A percentile compares a stretch with the other conserved stretches of the same genome.
These are phyloP conservation scores for Gallinago jamesoni DNA, from an alignment of 2,113 vertebrate species.

Conservation along the genomic window DNA sequence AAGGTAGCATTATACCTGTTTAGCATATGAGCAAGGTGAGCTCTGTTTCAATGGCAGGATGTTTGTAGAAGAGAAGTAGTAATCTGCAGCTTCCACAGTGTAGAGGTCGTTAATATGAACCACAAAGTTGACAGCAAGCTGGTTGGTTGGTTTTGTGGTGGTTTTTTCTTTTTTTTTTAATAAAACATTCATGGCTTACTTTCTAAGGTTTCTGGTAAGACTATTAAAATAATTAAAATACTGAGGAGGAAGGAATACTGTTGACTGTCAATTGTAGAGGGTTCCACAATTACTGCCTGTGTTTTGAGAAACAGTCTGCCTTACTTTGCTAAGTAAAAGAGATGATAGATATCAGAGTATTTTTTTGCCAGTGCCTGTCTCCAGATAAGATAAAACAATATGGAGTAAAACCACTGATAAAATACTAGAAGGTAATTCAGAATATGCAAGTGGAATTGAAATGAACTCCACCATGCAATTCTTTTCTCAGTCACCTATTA, in stretches of 20 bases:
- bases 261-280: background rate
- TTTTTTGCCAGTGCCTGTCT: background rate
- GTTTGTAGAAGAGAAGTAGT: background rate
- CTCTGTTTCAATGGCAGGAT: background rate
- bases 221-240: background rate
- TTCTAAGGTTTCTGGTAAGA: background rate
- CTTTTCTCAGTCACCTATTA: background rate
- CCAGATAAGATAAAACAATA: background rate
- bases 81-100: background rate
- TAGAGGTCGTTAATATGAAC: background rate
- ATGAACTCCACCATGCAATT: background rate
- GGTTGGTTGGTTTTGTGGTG: too few species aligned
- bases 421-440: background rate
- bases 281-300: background rate
- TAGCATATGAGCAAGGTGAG: background rate
- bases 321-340: background rate
- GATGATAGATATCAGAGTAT: background rate
- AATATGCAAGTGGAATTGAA: background rate
- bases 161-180: background rate
- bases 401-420: background rate
- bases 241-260: background rate
- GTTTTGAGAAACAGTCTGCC: background rate
- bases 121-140: background rate
- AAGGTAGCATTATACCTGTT: background rate
- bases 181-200: background rate